Conservation (phyloP, 1,140 invertebrate genomes). For the Arion vulgaris region DNA sequence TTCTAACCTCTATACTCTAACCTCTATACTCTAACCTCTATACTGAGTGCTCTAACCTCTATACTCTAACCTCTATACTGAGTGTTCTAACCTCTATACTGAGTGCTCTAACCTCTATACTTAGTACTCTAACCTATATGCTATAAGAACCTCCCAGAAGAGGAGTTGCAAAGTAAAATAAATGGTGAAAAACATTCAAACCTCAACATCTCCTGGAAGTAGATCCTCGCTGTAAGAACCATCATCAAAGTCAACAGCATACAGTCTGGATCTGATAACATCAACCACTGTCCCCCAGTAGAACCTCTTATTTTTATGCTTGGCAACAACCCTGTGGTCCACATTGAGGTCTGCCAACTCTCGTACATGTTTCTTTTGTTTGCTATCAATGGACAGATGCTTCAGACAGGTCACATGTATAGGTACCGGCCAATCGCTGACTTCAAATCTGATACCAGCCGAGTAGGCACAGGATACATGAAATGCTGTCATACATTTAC, state of each 20-base stretch:
- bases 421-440: conserved; percentile 70
- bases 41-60: no score
- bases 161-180: no score
- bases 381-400: conserved; percentile 51
- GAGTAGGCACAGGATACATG: conserved; percentile 75
- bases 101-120: no score
- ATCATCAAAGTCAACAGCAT: conserved; percentile 79
- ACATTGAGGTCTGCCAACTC: conserved; percentile 59
- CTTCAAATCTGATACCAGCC: conserved; percentile 71
- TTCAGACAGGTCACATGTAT: conserved; percentile 75
- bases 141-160: no score
- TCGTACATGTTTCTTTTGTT: conserved; percentile 22
- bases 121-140: no score
- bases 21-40: no score
- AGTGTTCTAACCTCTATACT: no score
- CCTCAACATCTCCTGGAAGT: conserved; percentile 73
- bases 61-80: no score
- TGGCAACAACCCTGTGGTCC: conserved; percentile 77
- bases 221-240: conserved; percentile 79
- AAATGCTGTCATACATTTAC: conserved; percentile 71
- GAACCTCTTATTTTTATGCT: conserved; percentile 78
- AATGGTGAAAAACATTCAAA: conserved; percentile 31
- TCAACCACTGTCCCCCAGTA: conserved; percentile 76
- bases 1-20: no score
- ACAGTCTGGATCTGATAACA: conserved; percentile 75